Evolutionary conservation across 2,797 vertebrate species (phyloP).

Genomic region (Pseudochirops cupreus): DNA sequence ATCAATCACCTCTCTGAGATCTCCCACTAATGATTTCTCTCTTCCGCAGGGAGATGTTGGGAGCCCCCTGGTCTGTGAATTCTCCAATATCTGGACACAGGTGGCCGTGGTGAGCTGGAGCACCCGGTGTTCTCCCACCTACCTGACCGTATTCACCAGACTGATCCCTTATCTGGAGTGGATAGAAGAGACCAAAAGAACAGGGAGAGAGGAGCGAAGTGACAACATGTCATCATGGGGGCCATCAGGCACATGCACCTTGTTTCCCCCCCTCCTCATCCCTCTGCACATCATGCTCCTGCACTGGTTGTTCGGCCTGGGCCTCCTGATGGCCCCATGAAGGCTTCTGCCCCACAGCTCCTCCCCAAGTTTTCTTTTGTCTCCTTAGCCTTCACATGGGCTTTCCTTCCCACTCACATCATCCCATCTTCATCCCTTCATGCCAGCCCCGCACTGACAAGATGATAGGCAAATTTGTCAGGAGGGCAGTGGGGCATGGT

Average conservation of each 20-base stretch:
- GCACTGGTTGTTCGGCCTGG: background rate
- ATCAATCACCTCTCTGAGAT: background rate
- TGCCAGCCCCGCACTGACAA: no score
- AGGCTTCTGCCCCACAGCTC: background rate
- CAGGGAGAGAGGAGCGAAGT: background rate
- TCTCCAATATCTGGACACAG: background rate
- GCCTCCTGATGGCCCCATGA: background rate
- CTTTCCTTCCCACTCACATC: background rate
- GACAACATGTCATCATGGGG: accelerated
- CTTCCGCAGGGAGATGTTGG: background rate
- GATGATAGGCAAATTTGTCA: background rate
- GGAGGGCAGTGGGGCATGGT: background rate
- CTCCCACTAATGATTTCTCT: background rate
- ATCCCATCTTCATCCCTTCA: background rate
- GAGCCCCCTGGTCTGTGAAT: background rate
- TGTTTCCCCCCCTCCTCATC: background rate
- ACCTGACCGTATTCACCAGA: background rate
- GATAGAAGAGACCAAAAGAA: background rate
- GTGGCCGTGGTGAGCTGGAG: background rate
- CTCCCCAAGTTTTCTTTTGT: background rate
- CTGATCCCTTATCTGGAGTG: background rate
- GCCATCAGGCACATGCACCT: background rate
- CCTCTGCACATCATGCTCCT: background rate
- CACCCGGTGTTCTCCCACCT: background rate
- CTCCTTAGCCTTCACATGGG: background rate